These are phyloP conservation scores for Meiosimyza decipiens DNA, from an alignment of 2,888 invertebrate species.

Conservation along the genomic window DNA sequence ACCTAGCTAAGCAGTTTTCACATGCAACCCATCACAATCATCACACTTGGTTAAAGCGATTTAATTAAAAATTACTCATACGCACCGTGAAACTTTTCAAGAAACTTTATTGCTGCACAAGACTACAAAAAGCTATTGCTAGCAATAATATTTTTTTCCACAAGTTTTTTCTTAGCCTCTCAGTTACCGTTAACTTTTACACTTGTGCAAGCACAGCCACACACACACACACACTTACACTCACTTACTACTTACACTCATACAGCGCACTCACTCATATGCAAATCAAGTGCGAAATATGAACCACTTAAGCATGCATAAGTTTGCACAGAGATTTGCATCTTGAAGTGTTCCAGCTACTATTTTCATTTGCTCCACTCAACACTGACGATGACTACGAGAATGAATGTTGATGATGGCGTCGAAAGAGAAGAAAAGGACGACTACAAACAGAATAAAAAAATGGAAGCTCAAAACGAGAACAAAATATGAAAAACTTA, in stretches of 20 bases:
- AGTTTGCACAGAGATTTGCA: slow-evolving; percentile 50
- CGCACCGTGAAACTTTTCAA: slow-evolving; percentile 1
- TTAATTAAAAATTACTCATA: slow-evolving; percentile 2
- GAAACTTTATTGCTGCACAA: too few species aligned
- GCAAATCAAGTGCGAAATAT: slow-evolving; percentile 48
- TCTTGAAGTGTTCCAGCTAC: slow-evolving; percentile 45
- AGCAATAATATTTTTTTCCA: too few species aligned
- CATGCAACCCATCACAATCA: too few species aligned
- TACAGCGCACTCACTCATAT: slow-evolving; percentile 33
- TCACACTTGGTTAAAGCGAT: too few species aligned
- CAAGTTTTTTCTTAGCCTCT: too few species aligned
- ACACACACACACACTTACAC: slow-evolving; percentile 5
- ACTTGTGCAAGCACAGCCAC: background rate
- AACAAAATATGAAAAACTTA: background rate
- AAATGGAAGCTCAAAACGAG: slow-evolving; percentile 1
- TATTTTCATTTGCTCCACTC: slow-evolving; percentile 22
- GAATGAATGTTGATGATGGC: too few species aligned
- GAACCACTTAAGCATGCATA: slow-evolving; percentile 49
- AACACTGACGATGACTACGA: background rate
- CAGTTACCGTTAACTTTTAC: slow-evolving; percentile 2
- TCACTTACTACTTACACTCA: background rate
- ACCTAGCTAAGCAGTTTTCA: too few species aligned
- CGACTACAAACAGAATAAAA: background rate
- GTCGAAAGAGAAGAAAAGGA: background rate
- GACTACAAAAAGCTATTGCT: background rate